Percentiles rank a stretch among this genome's conserved stretches.
Evolutionary conservation across 2,888 invertebrate genomes (phyloP).

Genomic region (Sarcophaga caerulescens): DNA sequence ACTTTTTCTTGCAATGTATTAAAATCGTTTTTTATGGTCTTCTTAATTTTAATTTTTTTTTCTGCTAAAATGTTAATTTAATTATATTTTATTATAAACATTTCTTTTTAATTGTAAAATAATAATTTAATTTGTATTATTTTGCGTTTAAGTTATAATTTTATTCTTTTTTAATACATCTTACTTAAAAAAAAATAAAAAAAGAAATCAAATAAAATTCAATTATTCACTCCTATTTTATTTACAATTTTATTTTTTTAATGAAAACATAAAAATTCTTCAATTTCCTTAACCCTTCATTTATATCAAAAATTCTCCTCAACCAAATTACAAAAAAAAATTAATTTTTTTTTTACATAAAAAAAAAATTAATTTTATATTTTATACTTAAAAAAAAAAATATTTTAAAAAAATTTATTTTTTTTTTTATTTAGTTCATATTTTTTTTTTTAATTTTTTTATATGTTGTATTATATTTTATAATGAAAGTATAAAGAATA

Average conservation of each 20-base stretch:
- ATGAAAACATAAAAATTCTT: background rate
- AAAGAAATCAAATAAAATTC: too few relatives aligned
- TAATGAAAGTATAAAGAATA: constrained; percentile 45
- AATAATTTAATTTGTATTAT: constrained; percentile 50
- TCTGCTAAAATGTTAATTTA: constrained; percentile 16
- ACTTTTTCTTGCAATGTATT: background rate
- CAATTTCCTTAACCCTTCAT: too few relatives aligned
- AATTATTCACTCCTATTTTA: too few relatives aligned
- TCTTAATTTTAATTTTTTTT: constrained; percentile 53
- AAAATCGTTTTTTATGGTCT: constrained; percentile 38
- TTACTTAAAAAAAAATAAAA: too few relatives aligned
- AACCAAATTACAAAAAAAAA: constrained; percentile 35
- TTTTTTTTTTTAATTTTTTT: constrained; percentile 50
- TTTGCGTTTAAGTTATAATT: constrained; percentile 14
- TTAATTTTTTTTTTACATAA: constrained; percentile 25
- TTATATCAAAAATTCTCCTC: background rate
- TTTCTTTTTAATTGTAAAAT: constrained; percentile 65
- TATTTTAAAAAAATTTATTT: constrained; percentile 22
- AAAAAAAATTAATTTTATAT: constrained; percentile 20
- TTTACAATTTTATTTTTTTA: background rate
- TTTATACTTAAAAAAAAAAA: background rate
- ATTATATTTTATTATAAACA: background rate
- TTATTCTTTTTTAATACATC: background rate
- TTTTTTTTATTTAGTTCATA: constrained; percentile 31
- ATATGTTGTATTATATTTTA: constrained; percentile 63